A percentile compares a stretch with the other conserved stretches of the same genome.
Evolutionary conservation across 2,888 invertebrate species (phyloP).

Genomic region (Cephus pygmeus): DNA sequence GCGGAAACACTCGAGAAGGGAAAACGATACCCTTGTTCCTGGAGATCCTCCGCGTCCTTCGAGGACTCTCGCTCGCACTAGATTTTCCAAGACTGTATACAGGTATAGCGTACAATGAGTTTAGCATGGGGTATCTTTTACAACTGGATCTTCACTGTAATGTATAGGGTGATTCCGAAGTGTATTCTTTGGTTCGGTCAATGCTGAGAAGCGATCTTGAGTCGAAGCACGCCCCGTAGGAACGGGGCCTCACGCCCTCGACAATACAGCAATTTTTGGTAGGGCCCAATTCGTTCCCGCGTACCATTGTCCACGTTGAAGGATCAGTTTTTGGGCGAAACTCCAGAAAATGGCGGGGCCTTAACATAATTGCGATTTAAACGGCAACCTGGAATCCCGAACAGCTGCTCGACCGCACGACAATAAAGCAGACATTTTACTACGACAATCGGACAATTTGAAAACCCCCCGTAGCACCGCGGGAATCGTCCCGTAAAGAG

Average conservation of each 20-base stretch:
- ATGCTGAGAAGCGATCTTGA: neutral
- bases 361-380: conserved; percentile 60
- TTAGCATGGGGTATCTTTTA: conserved; percentile 3
- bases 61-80: neutral
- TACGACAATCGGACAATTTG: conserved; percentile 61
- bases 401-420: conserved; percentile 48
- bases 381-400: conserved; percentile 33
- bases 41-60: neutral
- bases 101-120: conserved; percentile 1
- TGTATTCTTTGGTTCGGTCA: neutral
- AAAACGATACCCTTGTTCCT: neutral
- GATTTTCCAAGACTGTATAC: neutral
- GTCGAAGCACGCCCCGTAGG: neutral
- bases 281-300: conserved; percentile 12
- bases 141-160: conserved; percentile 5
- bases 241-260: conserved; percentile 8
- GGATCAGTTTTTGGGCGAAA: conserved; percentile 25
- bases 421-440: conserved; percentile 49
- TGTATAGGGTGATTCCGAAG: neutral
- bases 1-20: neutral
- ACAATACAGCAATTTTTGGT: conserved; percentile 35
- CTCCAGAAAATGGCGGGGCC: conserved; percentile 18
- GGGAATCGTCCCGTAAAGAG: neutral
- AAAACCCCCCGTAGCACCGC: conserved; percentile 36
- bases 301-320: conserved; percentile 17